A percentile compares a stretch with the other conserved stretches of the same genome.
phyloP scores from a whole-genome alignment of 2,113 vertebrate genomes.

The Tenebrosternarchus preto region DNA sequence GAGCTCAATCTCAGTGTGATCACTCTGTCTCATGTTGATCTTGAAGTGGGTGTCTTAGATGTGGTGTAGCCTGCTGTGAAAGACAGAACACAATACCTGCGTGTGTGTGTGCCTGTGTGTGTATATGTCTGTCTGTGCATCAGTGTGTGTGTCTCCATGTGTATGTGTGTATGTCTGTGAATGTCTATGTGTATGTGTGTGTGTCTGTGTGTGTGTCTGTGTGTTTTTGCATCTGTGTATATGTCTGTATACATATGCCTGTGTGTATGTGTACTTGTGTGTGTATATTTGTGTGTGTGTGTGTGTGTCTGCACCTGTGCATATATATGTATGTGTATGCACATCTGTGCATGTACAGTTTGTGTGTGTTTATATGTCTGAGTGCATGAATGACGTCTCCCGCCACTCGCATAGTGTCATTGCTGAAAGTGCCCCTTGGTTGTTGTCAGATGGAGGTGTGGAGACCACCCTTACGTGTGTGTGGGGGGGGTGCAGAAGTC shows the following conservation, averaged over 20 bases:
- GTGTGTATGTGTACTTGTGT: not conserved
- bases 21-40: constrained; percentile 19
- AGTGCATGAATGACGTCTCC: not conserved
- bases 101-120: not conserved
- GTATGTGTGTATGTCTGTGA: not conserved
- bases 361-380: not conserved
- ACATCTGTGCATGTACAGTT: too few relatives aligned
- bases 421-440: constrained; percentile 23
- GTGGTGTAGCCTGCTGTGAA: not conserved
- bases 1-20: constrained; percentile 7
- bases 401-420: not conserved
- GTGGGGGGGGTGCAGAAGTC: not conserved
- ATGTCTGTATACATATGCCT: too few relatives aligned
- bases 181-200: too few relatives aligned
- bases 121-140: constrained; percentile 9
- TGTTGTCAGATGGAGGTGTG: constrained; percentile 19
- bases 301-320: not conserved
- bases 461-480: constrained; percentile 31
- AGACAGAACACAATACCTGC: not conserved
- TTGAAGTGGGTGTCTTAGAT: constrained; percentile 21
- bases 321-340: too few relatives aligned
- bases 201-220: not conserved
- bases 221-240: too few relatives aligned
- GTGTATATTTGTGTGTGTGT: too few relatives aligned
- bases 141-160: not conserved